Conservation (phyloP, 1,140 invertebrate species). For the Phymorhynchus buccinoides region DNA sequence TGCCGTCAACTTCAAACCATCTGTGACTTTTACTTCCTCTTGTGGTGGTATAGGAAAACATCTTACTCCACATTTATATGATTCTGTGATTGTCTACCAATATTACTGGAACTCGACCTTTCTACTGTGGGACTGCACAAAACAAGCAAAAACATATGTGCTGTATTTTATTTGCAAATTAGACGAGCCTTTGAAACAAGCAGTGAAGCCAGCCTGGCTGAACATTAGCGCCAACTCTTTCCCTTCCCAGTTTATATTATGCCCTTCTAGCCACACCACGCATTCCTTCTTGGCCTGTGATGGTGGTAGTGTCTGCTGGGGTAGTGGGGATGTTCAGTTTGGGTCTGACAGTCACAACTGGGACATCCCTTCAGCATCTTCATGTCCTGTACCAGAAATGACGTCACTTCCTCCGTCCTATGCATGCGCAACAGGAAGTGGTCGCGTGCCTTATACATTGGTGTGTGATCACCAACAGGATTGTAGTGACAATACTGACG, state of each 20-base stretch:
- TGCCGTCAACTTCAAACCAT: neutral
- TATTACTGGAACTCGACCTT: neutral
- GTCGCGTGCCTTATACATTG: conserved; percentile 17
- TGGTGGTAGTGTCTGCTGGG: neutral
- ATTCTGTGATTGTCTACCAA: neutral
- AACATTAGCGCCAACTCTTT: neutral
- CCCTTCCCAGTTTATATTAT: neutral
- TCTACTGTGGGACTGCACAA: neutral
- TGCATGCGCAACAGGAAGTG: neutral
- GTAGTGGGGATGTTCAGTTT: neutral
- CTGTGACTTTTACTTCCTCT: neutral
- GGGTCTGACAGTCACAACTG: neutral
- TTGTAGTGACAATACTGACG: conserved; percentile 12
- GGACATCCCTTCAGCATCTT: neutral
- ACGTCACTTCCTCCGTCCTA: neutral
- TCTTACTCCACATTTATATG: neutral
- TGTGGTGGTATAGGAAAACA: neutral
- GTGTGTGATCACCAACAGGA: conserved; percentile 36
- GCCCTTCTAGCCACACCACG: neutral
- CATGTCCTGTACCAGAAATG: neutral
- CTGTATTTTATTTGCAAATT: neutral
- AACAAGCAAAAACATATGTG: neutral
- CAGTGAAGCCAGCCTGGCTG: neutral
- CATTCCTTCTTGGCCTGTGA: conserved; percentile 25
- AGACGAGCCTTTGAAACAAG: neutral